A percentile compares a stretch with the other conserved stretches of the same genome.
These are phyloP conservation scores for Chionodraco myersi DNA, from an alignment of 2,113 vertebrate species.

Conservation along the genomic window DNA sequence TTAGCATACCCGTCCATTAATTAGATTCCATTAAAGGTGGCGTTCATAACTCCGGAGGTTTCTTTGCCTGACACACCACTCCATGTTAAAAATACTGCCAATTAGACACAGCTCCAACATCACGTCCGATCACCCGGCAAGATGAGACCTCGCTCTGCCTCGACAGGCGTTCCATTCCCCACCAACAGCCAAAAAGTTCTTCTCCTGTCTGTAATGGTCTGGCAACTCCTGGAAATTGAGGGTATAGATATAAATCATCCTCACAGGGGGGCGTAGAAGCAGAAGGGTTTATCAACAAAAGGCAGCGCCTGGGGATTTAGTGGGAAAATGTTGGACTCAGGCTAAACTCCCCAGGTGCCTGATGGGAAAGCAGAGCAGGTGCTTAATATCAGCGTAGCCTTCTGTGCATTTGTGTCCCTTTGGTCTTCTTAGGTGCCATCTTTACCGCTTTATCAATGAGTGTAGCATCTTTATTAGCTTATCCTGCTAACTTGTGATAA, in stretches of 20 bases:
- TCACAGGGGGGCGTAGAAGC: neutral
- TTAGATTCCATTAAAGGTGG: conserved; percentile 81
- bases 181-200: conserved; percentile 34
- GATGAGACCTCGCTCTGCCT: conserved; percentile 57
- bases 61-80: conserved; percentile 55
- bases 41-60: conserved; percentile 73
- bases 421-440: conserved; percentile 49
- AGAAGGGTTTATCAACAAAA: conserved; percentile 69
- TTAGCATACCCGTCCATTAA: conserved; percentile 72
- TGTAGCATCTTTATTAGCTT: conserved; percentile 58
- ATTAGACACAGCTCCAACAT: conserved; percentile 71
- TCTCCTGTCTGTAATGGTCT: conserved; percentile 62
- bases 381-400: conserved; percentile 60
- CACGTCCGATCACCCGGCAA: conserved; percentile 62
- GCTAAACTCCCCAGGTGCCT: conserved; percentile 59
- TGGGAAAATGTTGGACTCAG: conserved; percentile 39
- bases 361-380: conserved; percentile 40
- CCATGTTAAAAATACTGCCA: conserved; percentile 75
- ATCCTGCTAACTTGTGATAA: conserved; percentile 70
- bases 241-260: conserved; percentile 66
- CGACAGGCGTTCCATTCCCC: conserved; percentile 50
- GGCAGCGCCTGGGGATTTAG: conserved; percentile 60
- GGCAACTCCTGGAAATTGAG: conserved; percentile 69
- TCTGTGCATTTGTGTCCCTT: conserved; percentile 15
- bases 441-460: conserved; percentile 55